These are phyloP conservation scores for Actinia tenebrosa DNA, from an alignment of 64 coral and sea anemone genomes.

Conservation along the genomic window DNA sequence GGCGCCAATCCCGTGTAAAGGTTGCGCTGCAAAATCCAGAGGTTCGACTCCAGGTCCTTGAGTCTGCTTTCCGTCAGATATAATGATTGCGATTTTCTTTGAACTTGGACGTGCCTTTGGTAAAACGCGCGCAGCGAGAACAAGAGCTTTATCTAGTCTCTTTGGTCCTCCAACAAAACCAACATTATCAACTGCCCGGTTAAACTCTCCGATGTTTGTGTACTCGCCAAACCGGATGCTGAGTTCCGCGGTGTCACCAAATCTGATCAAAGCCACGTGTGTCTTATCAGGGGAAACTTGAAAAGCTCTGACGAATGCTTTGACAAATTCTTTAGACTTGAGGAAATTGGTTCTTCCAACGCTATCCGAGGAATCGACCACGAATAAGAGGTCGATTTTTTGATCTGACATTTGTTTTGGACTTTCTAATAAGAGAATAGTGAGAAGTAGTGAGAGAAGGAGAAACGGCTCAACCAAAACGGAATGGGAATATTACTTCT, in stretches of 20 bases:
- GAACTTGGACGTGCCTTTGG: constrained; percentile 48
- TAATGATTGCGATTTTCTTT: constrained; percentile 71
- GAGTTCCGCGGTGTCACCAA: constrained; percentile 17
- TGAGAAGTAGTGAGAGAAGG: not conserved
- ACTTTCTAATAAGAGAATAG: not conserved
- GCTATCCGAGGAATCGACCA: constrained; percentile 53
- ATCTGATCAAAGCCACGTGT: constrained; percentile 34
- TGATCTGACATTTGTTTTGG: constrained; percentile 10
- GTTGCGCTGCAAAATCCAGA: constrained; percentile 43
- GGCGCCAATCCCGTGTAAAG: constrained; percentile 60
- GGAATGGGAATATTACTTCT: too few species aligned
- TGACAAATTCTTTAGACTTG: constrained; percentile 40
- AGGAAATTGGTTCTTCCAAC: constrained; percentile 37
- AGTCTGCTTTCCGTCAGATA: constrained; percentile 82
- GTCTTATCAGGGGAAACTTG: constrained; percentile 34
- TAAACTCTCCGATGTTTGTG: not conserved
- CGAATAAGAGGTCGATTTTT: constrained; percentile 39
- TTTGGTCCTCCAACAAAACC: constrained; percentile 21
- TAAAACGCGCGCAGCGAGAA: constrained; percentile 28
- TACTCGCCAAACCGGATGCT: constrained; percentile 47
- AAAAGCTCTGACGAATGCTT: constrained; percentile 29
- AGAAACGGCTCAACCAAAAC: too few species aligned
- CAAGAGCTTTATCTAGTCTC: constrained; percentile 48
- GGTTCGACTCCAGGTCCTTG: constrained; percentile 50
- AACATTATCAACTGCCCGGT: constrained; percentile 22